These are phyloP conservation scores for Leptinotarsa rubiginosa DNA, from an alignment of 2,888 invertebrate genomes.

Conservation along the genomic window DNA sequence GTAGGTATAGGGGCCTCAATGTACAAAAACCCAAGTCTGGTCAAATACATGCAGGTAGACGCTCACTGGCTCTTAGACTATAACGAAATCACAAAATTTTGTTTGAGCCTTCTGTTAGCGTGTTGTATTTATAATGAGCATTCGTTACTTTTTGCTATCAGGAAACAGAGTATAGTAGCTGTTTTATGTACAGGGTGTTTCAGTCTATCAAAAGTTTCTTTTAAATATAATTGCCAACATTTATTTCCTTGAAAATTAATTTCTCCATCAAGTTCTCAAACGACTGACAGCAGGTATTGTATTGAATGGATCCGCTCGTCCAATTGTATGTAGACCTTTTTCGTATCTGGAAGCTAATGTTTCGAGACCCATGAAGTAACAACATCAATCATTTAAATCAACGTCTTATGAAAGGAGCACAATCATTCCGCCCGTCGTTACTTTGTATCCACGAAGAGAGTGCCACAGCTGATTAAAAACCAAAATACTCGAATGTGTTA, in stretches of 20 bases:
- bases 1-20: too few relatives aligned
- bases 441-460: constrained; percentile 9
- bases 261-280: background rate
- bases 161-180: too few relatives aligned
- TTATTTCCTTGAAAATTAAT: background rate
- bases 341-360: constrained; percentile 11
- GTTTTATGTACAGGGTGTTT: too few relatives aligned
- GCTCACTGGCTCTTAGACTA: too few relatives aligned
- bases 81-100: too few relatives aligned
- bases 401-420: background rate
- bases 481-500: constrained; percentile 30
- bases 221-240: too few relatives aligned
- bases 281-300: background rate
- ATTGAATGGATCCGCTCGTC: background rate
- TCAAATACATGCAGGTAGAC: too few relatives aligned
- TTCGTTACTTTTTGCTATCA: too few relatives aligned
- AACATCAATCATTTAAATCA: constrained; percentile 15
- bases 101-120: too few relatives aligned
- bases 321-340: background rate
- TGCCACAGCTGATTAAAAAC: constrained; percentile 30
- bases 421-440: constrained; percentile 5
- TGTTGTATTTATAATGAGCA: too few relatives aligned
- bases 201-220: too few relatives aligned
- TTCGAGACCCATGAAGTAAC: background rate
- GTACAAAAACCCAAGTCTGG: too few relatives aligned